Evolutionary conservation across 2,797 vertebrate genomes (phyloP).

Genomic region (Macrochelys suwanniensis): DNA sequence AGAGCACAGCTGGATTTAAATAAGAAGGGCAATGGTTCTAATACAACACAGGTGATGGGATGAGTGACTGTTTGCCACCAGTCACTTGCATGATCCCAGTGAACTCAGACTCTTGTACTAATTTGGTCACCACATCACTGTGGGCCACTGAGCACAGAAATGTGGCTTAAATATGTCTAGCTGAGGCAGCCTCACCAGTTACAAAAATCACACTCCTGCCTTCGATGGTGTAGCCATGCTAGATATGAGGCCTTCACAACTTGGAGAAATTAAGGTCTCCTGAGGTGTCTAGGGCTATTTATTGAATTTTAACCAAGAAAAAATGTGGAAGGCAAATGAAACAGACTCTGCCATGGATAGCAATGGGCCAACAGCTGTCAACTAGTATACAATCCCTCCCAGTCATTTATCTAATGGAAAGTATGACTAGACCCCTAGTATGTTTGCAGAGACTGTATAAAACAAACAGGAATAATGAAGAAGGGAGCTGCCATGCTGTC

Average conservation of each 20-base stretch:
- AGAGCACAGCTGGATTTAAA: fast-evolving
- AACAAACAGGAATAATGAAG: background rate
- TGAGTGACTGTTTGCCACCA: background rate
- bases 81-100: background rate
- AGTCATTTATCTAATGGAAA: background rate
- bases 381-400: background rate
- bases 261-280: background rate
- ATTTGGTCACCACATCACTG: background rate
- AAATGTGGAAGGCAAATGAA: background rate
- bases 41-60: background rate
- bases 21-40: background rate
- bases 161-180: background rate
- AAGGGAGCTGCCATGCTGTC: background rate
- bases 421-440: background rate
- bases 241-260: background rate
- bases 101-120: background rate
- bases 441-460: background rate
- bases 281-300: background rate
- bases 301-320: background rate
- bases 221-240: background rate
- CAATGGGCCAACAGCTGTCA: background rate
- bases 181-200: background rate
- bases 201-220: background rate
- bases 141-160: background rate
- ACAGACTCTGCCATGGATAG: background rate